Evolutionary conservation across 2,113 vertebrate species (phyloP).

Genomic region (Chrysemys picta): DNA sequence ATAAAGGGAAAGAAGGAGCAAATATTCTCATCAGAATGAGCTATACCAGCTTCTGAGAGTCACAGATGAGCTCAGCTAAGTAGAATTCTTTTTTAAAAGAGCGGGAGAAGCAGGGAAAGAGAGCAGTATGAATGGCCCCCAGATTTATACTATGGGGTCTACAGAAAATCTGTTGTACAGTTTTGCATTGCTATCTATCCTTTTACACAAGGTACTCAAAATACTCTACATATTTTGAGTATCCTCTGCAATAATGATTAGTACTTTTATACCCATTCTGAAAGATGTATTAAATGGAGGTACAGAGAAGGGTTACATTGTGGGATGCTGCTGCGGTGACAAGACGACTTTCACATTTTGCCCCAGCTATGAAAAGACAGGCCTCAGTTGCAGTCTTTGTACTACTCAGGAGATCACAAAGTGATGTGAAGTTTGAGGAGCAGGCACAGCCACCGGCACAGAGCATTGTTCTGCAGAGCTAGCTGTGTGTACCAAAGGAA

Average conservation of each 20-base stretch:
- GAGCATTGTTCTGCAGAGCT: not conserved
- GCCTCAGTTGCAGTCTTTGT: not conserved
- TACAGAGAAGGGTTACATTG: not conserved
- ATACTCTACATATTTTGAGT: not conserved
- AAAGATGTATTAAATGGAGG: not conserved
- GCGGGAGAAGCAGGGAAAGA: not conserved
- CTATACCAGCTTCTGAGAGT: not conserved
- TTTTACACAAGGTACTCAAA: not conserved
- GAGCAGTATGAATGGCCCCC: not conserved
- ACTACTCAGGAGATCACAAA: rapidly evolving
- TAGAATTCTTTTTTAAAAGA: not conserved
- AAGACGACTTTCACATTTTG: not conserved
- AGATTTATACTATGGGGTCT: not conserved
- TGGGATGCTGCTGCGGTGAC: not conserved
- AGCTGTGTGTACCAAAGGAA: not conserved
- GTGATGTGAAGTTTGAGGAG: not conserved
- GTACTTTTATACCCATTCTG: not conserved
- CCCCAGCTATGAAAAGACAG: not conserved
- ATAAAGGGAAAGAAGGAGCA: not conserved
- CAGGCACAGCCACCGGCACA: rapidly evolving
- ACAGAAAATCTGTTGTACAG: not conserved
- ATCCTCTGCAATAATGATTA: not conserved
- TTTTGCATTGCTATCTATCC: not conserved
- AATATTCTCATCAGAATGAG: not conserved
- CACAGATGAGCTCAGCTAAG: not conserved